Evolutionary conservation across 2,888 invertebrate genomes (phyloP), one percentile per base, ranked within the genome.

Genomic region (Drosophila rellima): DNA sequence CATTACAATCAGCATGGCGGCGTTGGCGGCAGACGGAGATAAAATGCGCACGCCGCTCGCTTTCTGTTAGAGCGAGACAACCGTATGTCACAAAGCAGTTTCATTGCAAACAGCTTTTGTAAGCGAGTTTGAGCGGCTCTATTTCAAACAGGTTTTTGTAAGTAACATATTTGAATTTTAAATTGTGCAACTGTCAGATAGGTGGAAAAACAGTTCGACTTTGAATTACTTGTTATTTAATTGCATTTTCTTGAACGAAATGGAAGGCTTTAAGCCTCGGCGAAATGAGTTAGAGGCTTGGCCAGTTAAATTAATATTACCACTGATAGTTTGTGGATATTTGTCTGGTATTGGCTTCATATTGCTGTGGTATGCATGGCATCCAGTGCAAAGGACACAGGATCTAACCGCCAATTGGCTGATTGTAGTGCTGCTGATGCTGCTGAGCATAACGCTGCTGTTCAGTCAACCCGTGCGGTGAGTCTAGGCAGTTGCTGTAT

Each of bases 391-490:
- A 10, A 55, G 29, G n/a, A 47, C 4, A 7, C 40, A 20, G 23
- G 71, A 60, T 40, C 31, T 68, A 18, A 67, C 47, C 18, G 61
- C 35, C 0, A 63, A 61, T 18, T 85, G 82, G 79, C 65, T 65
- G 23, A 20, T 55, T 18, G 23, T 62, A 7, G 42, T 77, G 2
- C 15, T 70, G 0, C 8, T 59, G n/a, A 23, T 72, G 1, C 31
- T 80, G 35, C 17, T 90, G 4, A 47, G 74, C 8, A 18, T 82
- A 1, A 26, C 77, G 2, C 56, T 92, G 5, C 23, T 80, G 2
- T 90, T 87, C 26, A 87, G 80, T 31, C 87, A 80, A 4, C 52
- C 74, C 39, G 68, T 87, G 5, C 84, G 91, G 91, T 91, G 63
- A 78, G 71, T 13, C 11, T 2, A 1, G 0, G 1, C 4, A 10